Evolutionary conservation across 2,888 invertebrate species (phyloP), one percentile per base, ranked within the genome.

Genomic region (Drosophila nr. perissopoda): DNA sequence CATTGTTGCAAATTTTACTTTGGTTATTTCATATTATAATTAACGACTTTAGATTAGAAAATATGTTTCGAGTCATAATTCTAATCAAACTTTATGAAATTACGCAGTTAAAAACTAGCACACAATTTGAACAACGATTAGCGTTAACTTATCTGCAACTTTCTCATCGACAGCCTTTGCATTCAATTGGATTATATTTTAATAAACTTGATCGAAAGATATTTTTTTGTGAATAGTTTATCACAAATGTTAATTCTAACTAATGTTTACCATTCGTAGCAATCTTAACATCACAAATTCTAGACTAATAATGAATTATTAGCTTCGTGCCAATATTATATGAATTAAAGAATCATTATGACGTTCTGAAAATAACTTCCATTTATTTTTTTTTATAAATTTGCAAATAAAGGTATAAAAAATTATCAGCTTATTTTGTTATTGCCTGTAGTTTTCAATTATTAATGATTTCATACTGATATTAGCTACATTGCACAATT

Each of bases 401-500:
- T 25, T 16, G 4, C 5, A 25, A n/a, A 61, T 46, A 46, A 46
- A 21, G 4, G 4, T 16, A 46, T 21, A 6, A 21, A 46, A 46
- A 25, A 25, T 8, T 25, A 46, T 25, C 16, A 16, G 16, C 7
- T 8, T 46, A 4, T 58, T 53, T 4, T 31, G 10, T 42, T 33
- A 3, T 34, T 29, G 8, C 36, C 11, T 36, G 27, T 16, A 11
- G 21, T 6, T 18, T n/a, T 6, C 27, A 64, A 62, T 70, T 63
- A 53, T 38, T 46, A 34, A 46, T 63, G 40, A 62, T 59, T 54
- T n/a, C 27, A 25, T 18, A 4, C 7, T 18, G n/a, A 6, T 36
- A 29, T 16, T 2, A 36, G 13, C 18, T 33, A 21, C n/a, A 36
- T 27, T 40, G 27, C 31, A 27, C 40, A 73, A 81, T 81, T 74